Evolutionary conservation across 2,797 vertebrate species (phyloP).

Genomic region (Buphagus erythrorhynchus): DNA sequence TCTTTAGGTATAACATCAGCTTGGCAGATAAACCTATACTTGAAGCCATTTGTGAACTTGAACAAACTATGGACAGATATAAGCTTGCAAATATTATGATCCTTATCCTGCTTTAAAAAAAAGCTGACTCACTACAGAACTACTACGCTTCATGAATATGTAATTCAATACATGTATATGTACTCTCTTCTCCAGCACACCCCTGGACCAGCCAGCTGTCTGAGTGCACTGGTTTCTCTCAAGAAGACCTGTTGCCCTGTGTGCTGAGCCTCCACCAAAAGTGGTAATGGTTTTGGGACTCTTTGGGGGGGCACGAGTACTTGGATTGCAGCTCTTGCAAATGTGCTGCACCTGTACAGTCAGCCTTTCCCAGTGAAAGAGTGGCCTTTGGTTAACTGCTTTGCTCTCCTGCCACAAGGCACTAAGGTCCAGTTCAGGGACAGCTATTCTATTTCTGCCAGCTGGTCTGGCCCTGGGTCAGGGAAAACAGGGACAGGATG

Average conservation of each 20-base stretch:
- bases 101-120: background rate
- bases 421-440: background rate
- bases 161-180: background rate
- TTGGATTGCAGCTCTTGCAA: background rate
- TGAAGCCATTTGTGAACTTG: background rate
- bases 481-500: background rate
- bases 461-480: background rate
- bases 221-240: constrained; percentile 90
- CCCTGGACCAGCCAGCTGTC: constrained; percentile 87
- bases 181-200: constrained; percentile 78
- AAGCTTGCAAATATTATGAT: background rate
- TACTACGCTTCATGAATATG: background rate
- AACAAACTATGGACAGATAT: background rate
- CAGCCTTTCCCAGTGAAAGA: background rate
- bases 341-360: background rate
- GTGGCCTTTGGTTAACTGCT: background rate
- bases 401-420: background rate
- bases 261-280: constrained; percentile 89
- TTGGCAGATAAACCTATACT: background rate
- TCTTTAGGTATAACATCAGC: background rate
- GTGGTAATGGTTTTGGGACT: constrained; percentile 81
- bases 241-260: constrained; percentile 86
- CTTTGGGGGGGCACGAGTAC: background rate
- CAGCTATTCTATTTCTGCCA: background rate
- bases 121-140: background rate